Conservation (phyloP, 2,888 invertebrate genomes). For the Villa cingulata region DNA sequence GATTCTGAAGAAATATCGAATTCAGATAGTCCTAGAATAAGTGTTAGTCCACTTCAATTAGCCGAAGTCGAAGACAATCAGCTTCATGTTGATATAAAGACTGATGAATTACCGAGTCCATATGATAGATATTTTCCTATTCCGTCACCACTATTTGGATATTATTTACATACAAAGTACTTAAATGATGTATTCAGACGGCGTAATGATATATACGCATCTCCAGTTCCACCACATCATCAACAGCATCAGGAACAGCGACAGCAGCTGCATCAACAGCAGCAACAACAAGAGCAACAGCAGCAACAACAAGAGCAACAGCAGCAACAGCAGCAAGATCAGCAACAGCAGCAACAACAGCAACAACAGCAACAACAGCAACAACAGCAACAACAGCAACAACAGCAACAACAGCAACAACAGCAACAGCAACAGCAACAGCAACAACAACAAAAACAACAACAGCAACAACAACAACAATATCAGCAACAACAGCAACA, state of each 20-base stretch:
- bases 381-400: slow-evolving; percentile 12
- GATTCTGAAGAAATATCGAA: slow-evolving; percentile 17
- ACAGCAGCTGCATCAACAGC: slow-evolving; percentile 25
- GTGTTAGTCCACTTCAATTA: slow-evolving; percentile 30
- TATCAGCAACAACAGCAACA: too few relatives aligned
- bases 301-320: slow-evolving; percentile 23
- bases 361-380: slow-evolving; percentile 12
- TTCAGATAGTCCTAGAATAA: slow-evolving; percentile 29
- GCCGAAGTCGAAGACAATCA: slow-evolving; percentile 24
- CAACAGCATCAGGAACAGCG: slow-evolving; percentile 24
- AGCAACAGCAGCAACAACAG: slow-evolving; percentile 23
- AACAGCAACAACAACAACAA: too few relatives aligned
- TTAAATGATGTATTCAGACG: slow-evolving; percentile 45
- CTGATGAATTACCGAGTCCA: slow-evolving; percentile 33
- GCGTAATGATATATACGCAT: slow-evolving; percentile 46
- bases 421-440: slow-evolving; percentile 14
- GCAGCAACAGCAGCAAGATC: slow-evolving; percentile 23
- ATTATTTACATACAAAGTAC: slow-evolving; percentile 48
- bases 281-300: slow-evolving; percentile 28
- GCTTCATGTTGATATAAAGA: slow-evolving; percentile 34
- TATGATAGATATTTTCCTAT: slow-evolving; percentile 36
- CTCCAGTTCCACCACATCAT: slow-evolving; percentile 25
- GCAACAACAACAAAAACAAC: too few relatives aligned
- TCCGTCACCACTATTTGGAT: slow-evolving; percentile 40
- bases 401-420: slow-evolving; percentile 16